Percentiles rank a stretch among this genome's conserved stretches.
Evolutionary conservation across 2,113 vertebrate genomes (phyloP).

Genomic region (Benthochromis sp.): DNA sequence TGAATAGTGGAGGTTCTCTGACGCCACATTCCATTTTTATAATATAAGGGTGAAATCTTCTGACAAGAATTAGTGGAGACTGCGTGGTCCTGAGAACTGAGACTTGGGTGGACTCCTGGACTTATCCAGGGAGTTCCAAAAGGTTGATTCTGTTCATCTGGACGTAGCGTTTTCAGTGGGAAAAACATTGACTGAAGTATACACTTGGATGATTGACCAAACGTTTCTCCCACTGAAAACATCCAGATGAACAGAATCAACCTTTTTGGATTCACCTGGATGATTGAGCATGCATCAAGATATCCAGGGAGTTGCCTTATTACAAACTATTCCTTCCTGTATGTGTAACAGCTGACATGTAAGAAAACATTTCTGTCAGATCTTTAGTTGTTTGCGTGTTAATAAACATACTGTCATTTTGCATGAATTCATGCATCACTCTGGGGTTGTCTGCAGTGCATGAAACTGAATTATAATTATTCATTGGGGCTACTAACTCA

Average conservation of each 20-base stretch:
- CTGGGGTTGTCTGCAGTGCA: neutral
- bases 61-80: neutral
- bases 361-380: neutral
- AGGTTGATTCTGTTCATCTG: neutral
- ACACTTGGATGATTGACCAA: neutral
- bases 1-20: neutral
- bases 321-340: neutral
- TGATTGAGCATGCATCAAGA: neutral
- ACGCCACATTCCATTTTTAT: neutral
- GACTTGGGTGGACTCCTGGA: neutral
- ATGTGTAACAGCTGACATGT: neutral
- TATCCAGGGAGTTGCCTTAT: neutral
- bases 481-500: neutral
- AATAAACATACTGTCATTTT: neutral
- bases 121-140: neutral
- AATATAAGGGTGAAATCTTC: neutral
- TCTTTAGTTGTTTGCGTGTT: neutral
- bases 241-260: neutral
- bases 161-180: neutral
- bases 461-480: neutral
- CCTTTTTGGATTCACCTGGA: neutral
- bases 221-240: neutral
- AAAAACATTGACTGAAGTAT: neutral
- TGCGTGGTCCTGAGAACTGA: neutral
- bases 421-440: neutral